Conservation (phyloP, 2,888 invertebrate genomes). For the Oeneis ivallda region DNA sequence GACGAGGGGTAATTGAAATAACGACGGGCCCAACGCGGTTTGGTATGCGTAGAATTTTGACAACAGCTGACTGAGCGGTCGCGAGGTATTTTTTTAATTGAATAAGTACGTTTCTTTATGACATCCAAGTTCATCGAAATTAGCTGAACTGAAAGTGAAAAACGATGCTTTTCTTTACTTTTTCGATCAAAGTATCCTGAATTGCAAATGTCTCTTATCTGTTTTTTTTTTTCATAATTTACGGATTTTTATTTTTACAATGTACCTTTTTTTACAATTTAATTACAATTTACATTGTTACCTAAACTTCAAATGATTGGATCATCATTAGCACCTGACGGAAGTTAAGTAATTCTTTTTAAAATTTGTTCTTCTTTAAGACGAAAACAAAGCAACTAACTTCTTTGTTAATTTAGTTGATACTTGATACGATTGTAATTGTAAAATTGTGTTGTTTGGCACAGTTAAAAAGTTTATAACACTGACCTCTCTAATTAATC, state of each 20-base stretch:
- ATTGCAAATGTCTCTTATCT: not conserved
- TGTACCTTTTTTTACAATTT: too few species aligned
- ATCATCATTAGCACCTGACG: too few species aligned
- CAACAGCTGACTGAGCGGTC: slow-evolving; percentile 68
- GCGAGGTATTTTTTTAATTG: slow-evolving; percentile 41
- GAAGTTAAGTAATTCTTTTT: too few species aligned
- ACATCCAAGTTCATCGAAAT: slow-evolving; percentile 1
- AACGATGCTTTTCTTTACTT: not conserved
- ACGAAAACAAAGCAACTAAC: too few species aligned
- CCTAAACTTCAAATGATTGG: too few species aligned
- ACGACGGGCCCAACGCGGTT: slow-evolving; percentile 63
- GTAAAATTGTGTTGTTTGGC: too few species aligned
- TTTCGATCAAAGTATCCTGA: not conserved
- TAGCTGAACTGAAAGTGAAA: not conserved
- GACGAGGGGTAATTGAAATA: slow-evolving; percentile 82
- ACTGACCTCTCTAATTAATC: too few species aligned
- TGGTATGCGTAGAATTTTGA: slow-evolving; percentile 76
- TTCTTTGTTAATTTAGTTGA: too few species aligned
- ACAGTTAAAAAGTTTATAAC: too few species aligned
- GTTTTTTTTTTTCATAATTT: not conserved
- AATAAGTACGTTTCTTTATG: slow-evolving; percentile 26
- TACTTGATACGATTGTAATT: too few species aligned
- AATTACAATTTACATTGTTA: too few species aligned
- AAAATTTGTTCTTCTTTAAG: too few species aligned
- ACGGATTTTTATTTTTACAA: not conserved